Conservation (phyloP, 2,888 invertebrate genomes). For the Pachydiplax longipennis region DNA sequence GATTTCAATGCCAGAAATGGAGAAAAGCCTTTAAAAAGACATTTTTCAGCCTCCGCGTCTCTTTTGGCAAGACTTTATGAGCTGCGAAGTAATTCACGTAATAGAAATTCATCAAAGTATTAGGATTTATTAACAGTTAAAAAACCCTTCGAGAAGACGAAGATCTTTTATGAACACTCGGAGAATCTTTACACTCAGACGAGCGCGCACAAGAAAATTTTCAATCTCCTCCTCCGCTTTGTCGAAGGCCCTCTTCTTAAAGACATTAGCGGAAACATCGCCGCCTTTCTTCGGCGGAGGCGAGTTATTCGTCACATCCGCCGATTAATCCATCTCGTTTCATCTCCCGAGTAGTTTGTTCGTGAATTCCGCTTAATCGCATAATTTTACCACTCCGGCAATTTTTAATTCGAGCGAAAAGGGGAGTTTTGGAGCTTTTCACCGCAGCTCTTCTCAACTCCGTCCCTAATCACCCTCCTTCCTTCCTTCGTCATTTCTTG, state of each 20-base stretch:
- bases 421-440: background rate
- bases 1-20: no score
- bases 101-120: no score
- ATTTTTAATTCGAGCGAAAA: background rate
- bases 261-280: background rate
- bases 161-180: background rate
- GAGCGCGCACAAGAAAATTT: background rate
- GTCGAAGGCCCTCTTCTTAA: background rate
- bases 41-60: no score
- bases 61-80: no score
- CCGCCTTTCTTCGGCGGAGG: background rate
- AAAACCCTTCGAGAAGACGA: no score
- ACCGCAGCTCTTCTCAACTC: background rate
- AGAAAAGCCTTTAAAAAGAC: no score
- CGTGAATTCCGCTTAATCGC: background rate
- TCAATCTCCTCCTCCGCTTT: background rate
- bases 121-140: no score
- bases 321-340: background rate
- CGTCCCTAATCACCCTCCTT: background rate
- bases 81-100: no score
- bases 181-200: background rate
- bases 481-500: background rate
- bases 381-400: background rate
- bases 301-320: background rate
- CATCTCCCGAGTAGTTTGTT: background rate